These are phyloP conservation scores for Stenolophus ochropezus DNA, from an alignment of 2,888 invertebrate genomes.

Conservation along the genomic window DNA sequence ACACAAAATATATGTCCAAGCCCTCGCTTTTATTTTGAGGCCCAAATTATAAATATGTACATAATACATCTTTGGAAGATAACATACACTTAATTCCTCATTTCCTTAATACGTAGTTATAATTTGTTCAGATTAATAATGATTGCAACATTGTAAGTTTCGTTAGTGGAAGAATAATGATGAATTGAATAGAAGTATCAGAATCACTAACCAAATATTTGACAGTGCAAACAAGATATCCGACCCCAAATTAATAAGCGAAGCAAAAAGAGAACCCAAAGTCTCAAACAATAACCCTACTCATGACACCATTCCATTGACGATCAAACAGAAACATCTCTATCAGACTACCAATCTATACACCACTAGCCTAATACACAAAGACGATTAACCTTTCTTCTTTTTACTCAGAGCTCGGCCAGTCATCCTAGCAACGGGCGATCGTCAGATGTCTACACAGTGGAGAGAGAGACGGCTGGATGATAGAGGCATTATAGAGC, in stretches of 20 bases:
- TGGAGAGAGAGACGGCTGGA: background rate
- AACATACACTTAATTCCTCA: too few relatives aligned
- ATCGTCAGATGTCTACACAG: background rate
- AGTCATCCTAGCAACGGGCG: conserved; percentile 42
- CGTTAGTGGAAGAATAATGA: too few relatives aligned
- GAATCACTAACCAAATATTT: background rate
- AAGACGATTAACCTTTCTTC: conserved; percentile 50
- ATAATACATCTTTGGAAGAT: too few relatives aligned
- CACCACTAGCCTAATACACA: conserved; percentile 25
- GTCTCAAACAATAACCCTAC: conserved; percentile 31
- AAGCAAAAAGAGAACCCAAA: conserved; percentile 1
- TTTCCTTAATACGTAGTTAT: too few relatives aligned
- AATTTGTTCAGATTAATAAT: too few relatives aligned
- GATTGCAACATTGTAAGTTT: too few relatives aligned
- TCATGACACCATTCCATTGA: conserved; percentile 24
- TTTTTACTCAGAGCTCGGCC: conserved; percentile 2
- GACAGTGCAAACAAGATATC: background rate
- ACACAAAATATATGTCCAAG: too few relatives aligned
- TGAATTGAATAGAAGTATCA: too few relatives aligned
- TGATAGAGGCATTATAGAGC: conserved; percentile 65
- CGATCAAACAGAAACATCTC: conserved; percentile 26
- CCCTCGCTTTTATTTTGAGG: too few relatives aligned
- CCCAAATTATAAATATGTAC: too few relatives aligned
- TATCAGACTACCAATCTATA: conserved; percentile 42
- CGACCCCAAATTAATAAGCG: conserved; percentile 16